Evolutionary conservation across 2,113 vertebrate species (phyloP), one percentile per base, ranked within the genome.

Genomic region (Neoarius graeffei): DNA sequence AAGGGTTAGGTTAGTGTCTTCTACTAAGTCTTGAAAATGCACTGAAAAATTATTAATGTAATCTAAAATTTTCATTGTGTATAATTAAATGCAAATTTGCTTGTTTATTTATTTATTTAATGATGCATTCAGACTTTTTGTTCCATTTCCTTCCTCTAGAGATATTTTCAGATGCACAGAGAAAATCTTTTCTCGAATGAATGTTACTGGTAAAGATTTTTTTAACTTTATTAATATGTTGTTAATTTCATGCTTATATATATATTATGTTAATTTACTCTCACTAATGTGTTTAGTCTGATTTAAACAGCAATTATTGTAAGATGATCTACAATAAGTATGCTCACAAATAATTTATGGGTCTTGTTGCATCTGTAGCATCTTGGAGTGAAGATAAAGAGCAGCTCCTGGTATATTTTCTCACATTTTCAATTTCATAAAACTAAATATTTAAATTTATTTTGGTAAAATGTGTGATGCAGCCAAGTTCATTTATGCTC

Each of bases 1-100:
- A 27, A 85, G 81, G 54, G 19, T 87, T 67, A 90, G 92, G 92
- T 93, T 86, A 77, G 88, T 90, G 0, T 7, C 59, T 48, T 81
- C 20, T 64, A n/a, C 3, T 57, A 13, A 50, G 27, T 60, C 27
- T 81, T 85, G 23, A n/a, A 56, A 59, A 54, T 56, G 3, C 54
- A 57, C 14, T 30, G 5, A 57, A 81, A 57, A 9, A 77, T 48
- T 48, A 42, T 15, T 73, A 73, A 67, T 3, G 5, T 74, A 81
- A 81, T 15, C 0, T 5, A 17, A 57, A 27, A 23, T n/a, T n/a
- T 42, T 20, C 9, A 81, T 19, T 10, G 7, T 0, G 8, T 60
- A 27, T 1, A 56, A 79, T n/a, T 7, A n/a, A 76, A 76, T n/a
- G 5, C 0, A 25, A 25, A 1, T 69, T 27, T 67, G 11, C 2